Conservation (phyloP, 2,113 vertebrate species). For the Strix aluco region DNA sequence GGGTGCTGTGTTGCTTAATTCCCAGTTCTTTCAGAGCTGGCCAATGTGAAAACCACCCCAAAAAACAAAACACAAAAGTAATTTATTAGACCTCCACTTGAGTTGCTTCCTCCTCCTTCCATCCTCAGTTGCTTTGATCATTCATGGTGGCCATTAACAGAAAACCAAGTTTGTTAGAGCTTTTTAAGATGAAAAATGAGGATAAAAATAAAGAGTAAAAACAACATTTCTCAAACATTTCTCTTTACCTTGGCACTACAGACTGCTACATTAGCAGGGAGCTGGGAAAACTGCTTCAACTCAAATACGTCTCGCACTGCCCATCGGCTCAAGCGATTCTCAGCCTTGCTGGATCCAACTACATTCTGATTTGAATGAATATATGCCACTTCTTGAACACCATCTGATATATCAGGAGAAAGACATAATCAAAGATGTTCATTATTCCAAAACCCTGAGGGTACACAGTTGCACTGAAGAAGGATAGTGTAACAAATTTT, state of each 20-base stretch:
- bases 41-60: neutral
- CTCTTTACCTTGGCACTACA: constrained; percentile 80
- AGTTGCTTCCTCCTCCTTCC: neutral
- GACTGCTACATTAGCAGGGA: constrained; percentile 87
- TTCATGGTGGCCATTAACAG: constrained; percentile 2
- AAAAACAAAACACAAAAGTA: neutral
- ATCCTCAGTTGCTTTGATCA: constrained; percentile 15
- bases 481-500: neutral
- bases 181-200: constrained; percentile 17
- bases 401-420: constrained; percentile 68
- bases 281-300: constrained; percentile 87
- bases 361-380: constrained; percentile 94
- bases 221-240: neutral
- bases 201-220: constrained; percentile 13
- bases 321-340: constrained; percentile 87
- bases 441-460: neutral
- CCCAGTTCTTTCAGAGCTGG: neutral
- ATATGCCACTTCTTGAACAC: constrained; percentile 86
- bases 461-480: neutral
- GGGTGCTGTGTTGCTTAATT: neutral
- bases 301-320: constrained; percentile 89
- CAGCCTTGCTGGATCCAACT: constrained; percentile 92
- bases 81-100: neutral
- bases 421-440: neutral
- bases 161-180: neutral